Conservation (phyloP, 2,888 invertebrate species). For the Acleris holmiana region DNA sequence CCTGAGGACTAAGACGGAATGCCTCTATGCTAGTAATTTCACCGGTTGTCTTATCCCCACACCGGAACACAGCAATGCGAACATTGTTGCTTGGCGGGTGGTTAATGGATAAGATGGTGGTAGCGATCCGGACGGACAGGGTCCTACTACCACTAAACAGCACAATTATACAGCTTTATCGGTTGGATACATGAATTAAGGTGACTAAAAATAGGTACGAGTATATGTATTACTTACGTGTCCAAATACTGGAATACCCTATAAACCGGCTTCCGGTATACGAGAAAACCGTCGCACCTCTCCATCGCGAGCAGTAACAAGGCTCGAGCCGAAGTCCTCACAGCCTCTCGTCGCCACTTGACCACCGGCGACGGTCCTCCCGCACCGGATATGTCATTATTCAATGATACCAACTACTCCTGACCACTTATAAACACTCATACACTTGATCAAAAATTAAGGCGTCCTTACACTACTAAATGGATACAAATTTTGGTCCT, state of each 20-base stretch:
- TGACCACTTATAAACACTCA: constrained; percentile 30
- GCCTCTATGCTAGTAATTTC: no score
- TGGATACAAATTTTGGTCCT: constrained; percentile 78
- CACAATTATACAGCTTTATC: no score
- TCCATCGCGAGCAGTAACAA: constrained; percentile 83
- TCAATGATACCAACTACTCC: constrained; percentile 29
- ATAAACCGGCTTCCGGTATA: constrained; percentile 92
- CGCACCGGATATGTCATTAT: constrained; percentile 28
- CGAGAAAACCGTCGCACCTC: constrained; percentile 91
- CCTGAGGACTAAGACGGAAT: no score
- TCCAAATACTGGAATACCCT: constrained; percentile 93
- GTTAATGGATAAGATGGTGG: no score
- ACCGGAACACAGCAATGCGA: no score
- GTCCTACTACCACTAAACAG: no score
- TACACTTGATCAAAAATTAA: constrained; percentile 66
- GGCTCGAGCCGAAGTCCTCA: constrained; percentile 37
- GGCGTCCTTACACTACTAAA: constrained; percentile 67
- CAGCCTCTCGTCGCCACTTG: constrained; percentile 52
- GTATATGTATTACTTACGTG: constrained; percentile 87
- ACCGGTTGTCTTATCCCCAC: no score
- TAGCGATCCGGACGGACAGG: no score
- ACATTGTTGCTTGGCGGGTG: no score
- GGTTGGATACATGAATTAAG: no score
- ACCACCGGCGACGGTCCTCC: constrained; percentile 44
- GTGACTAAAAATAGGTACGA: no score